These are phyloP conservation scores for Drosophila pseudoananassae DNA, from an alignment of 1,140 invertebrate genomes.

Conservation along the genomic window DNA sequence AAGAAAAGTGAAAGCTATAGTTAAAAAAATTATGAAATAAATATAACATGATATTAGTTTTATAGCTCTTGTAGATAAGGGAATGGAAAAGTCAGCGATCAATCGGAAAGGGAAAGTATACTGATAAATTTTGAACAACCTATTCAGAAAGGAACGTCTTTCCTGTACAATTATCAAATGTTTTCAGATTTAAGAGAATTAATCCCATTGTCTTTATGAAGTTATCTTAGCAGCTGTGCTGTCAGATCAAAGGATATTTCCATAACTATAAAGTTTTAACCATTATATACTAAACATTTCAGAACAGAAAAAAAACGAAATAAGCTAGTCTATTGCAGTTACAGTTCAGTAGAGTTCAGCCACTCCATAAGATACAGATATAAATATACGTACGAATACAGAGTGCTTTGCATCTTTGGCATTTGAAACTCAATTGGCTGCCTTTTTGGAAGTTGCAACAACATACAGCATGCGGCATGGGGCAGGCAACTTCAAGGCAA, in stretches of 20 bases:
- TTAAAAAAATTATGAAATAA: neutral
- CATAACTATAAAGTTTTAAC: constrained; percentile 33
- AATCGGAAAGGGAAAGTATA: neutral
- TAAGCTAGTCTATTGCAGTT: constrained; percentile 32
- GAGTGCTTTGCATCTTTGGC: constrained; percentile 62
- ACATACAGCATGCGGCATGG: constrained; percentile 20
- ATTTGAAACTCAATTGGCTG: constrained; percentile 74
- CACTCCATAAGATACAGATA: constrained; percentile 40
- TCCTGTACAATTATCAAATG: too few relatives aligned
- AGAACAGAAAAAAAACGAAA: constrained; percentile 15
- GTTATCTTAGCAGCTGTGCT: constrained; percentile 52
- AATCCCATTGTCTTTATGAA: constrained; percentile 41
- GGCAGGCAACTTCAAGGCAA: constrained; percentile 66
- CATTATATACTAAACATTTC: too few relatives aligned
- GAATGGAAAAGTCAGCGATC: neutral
- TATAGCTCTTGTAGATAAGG: neutral
- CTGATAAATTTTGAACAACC: too few relatives aligned
- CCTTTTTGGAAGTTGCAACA: constrained; percentile 39
- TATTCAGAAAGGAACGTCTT: too few relatives aligned
- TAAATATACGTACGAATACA: constrained; percentile 15
- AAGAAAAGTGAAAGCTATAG: constrained; percentile 14
- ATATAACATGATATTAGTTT: neutral
- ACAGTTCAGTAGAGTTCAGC: constrained; percentile 11
- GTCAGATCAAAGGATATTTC: constrained; percentile 54
- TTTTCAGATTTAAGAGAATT: too few relatives aligned